phyloP scores from a whole-genome alignment of 2,888 invertebrate genomes.

The Drosophila multiciliata region DNA sequence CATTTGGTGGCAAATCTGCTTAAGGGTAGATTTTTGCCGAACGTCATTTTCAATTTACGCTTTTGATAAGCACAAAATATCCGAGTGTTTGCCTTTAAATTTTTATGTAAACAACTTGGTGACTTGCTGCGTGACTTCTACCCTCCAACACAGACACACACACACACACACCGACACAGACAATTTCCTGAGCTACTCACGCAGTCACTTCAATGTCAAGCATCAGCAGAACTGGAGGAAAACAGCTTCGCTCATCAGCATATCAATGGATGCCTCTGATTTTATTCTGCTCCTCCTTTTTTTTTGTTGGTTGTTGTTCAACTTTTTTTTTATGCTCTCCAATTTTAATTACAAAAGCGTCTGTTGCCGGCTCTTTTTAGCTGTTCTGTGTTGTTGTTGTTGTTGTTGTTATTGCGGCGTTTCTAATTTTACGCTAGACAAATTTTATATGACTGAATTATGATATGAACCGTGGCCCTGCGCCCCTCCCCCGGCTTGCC shows the following conservation, averaged over 20 bases:
- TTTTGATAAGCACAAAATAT: slow-evolving; percentile 70
- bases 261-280: slow-evolving; percentile 73
- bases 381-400: slow-evolving; percentile 36
- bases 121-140: slow-evolving; percentile 13
- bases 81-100: slow-evolving; percentile 72
- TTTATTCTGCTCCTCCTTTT: slow-evolving; percentile 41
- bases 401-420: slow-evolving; percentile 57
- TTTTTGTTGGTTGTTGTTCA: slow-evolving; percentile 14
- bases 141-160: slow-evolving; percentile 7
- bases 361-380: slow-evolving; percentile 52
- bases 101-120: slow-evolving; percentile 68
- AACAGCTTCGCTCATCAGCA: slow-evolving; percentile 69
- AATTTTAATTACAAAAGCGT: slow-evolving; percentile 70
- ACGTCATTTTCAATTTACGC: slow-evolving; percentile 58
- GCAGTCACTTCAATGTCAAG: slow-evolving; percentile 74
- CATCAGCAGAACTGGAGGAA: slow-evolving; percentile 51
- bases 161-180: background rate
- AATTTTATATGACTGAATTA: slow-evolving; percentile 83
- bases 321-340: slow-evolving; percentile 20
- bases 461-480: slow-evolving; percentile 71
- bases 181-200: slow-evolving; percentile 55
- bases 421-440: slow-evolving; percentile 84
- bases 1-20: slow-evolving; percentile 32
- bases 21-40: slow-evolving; percentile 13
- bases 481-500: background rate